phyloP scores from a whole-genome alignment of 2,113 vertebrate genomes.

The Dinomys branickii region DNA sequence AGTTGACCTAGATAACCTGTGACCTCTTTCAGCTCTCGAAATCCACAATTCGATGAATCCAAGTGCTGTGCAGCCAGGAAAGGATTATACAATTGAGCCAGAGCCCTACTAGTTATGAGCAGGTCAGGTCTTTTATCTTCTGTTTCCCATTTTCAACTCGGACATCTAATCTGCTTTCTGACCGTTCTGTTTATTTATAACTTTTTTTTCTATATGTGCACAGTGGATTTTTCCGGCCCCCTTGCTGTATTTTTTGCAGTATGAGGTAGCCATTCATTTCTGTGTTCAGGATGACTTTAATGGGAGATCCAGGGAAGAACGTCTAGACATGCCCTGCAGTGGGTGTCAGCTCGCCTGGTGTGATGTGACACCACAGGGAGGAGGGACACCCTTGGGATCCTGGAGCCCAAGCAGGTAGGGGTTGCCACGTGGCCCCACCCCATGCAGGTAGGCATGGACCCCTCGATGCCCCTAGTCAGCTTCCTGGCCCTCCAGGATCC shows the following conservation, averaged over 20 bases:
- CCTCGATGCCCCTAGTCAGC: background rate
- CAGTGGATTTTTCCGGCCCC: constrained; percentile 47
- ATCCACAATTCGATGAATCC: background rate
- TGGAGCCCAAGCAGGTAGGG: background rate
- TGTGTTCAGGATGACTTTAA: constrained; percentile 58
- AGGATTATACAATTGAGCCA: background rate
- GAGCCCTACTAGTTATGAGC: background rate
- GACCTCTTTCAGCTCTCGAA: background rate
- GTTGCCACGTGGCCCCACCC: background rate
- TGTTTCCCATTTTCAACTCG: constrained; percentile 19
- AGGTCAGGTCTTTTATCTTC: background rate
- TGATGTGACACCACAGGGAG: background rate
- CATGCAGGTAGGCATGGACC: accelerated
- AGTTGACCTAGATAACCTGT: background rate
- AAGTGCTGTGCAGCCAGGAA: background rate
- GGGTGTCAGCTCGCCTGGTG: background rate
- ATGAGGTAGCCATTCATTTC: constrained; percentile 63
- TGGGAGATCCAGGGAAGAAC: constrained; percentile 59
- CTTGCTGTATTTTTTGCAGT: constrained; percentile 59
- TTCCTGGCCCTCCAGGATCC: background rate
- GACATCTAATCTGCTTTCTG: constrained; percentile 55
- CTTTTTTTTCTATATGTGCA: constrained; percentile 29
- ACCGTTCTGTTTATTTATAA: constrained; percentile 74
- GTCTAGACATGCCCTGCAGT: constrained; percentile 56
- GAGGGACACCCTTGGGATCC: background rate